phyloP scores from a whole-genome alignment of 1,140 invertebrate genomes.

The Limonius californicus region DNA sequence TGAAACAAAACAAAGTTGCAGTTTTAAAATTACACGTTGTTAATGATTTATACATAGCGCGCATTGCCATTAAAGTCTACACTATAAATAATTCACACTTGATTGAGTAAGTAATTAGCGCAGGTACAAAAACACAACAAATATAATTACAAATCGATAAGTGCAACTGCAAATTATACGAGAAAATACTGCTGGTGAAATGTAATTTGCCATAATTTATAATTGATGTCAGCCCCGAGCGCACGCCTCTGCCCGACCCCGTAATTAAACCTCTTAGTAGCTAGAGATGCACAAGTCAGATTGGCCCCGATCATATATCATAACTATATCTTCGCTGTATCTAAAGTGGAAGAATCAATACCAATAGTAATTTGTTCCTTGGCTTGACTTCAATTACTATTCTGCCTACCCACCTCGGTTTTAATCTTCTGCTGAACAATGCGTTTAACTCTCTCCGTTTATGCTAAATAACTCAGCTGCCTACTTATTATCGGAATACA shows the following conservation, averaged over 20 bases:
- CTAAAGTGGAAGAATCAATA: constrained; percentile 8
- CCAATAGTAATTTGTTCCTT: constrained; percentile 7
- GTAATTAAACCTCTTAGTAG: constrained; percentile 22
- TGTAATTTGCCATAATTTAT: constrained; percentile 23
- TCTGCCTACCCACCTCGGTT: neutral
- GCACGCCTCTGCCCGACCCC: neutral
- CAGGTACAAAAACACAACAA: constrained; percentile 3
- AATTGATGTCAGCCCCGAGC: constrained; percentile 12
- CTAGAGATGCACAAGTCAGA: constrained; percentile 15
- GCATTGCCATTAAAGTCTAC: neutral
- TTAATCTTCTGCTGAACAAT: constrained; percentile 12
- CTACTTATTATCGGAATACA: neutral
- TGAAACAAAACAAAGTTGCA: no score
- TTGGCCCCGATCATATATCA: constrained; percentile 20
- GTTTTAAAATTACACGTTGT: neutral
- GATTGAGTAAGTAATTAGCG: neutral
- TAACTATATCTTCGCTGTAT: constrained; percentile 11
- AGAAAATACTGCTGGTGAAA: constrained; percentile 12
- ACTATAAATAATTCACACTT: neutral
- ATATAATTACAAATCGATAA: constrained; percentile 19
- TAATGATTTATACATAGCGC: neutral
- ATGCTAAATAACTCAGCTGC: neutral
- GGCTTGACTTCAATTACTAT: constrained; percentile 16
- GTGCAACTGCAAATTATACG: constrained; percentile 16
- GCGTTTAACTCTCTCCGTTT: neutral